phyloP scores from a whole-genome alignment of 2,888 invertebrate genomes.

The Neoascia interrupta region DNA sequence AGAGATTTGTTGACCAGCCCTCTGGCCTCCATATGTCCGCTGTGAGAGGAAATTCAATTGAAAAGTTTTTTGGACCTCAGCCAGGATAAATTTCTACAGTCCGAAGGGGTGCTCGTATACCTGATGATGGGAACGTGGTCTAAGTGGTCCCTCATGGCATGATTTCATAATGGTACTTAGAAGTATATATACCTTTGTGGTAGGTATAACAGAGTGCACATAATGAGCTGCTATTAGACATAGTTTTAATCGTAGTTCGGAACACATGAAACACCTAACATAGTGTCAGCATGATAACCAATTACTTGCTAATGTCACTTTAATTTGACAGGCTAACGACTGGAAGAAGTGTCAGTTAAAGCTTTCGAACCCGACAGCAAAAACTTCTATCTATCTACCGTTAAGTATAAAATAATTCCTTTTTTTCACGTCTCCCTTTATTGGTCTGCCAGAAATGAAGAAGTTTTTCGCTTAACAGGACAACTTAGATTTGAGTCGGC shows the following conservation, averaged over 20 bases:
- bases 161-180: constrained; percentile 52
- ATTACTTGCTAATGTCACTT: too few relatives aligned
- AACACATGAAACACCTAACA: too few relatives aligned
- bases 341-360: too few relatives aligned
- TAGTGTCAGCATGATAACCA: too few relatives aligned
- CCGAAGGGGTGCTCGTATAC: not conserved
- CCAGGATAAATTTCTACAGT: constrained; percentile 65
- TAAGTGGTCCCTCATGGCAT: constrained; percentile 52
- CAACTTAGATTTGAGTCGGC: constrained; percentile 39
- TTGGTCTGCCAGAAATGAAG: not conserved
- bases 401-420: constrained; percentile 11
- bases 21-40: not conserved
- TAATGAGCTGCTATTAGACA: constrained; percentile 46
- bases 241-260: too few relatives aligned
- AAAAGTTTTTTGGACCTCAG: constrained; percentile 54
- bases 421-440: too few relatives aligned
- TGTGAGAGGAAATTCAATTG: constrained; percentile 54
- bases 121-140: not conserved
- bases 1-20: not conserved
- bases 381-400: constrained; percentile 28
- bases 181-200: too few relatives aligned
- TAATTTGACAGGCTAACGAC: too few relatives aligned
- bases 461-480: constrained; percentile 48
- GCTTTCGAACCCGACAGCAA: not conserved
- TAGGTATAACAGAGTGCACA: too few relatives aligned